Base-by-base conservation (phyloP, 2,113 vertebrate genomes). In the Triplophysa dalaica region DNA sequence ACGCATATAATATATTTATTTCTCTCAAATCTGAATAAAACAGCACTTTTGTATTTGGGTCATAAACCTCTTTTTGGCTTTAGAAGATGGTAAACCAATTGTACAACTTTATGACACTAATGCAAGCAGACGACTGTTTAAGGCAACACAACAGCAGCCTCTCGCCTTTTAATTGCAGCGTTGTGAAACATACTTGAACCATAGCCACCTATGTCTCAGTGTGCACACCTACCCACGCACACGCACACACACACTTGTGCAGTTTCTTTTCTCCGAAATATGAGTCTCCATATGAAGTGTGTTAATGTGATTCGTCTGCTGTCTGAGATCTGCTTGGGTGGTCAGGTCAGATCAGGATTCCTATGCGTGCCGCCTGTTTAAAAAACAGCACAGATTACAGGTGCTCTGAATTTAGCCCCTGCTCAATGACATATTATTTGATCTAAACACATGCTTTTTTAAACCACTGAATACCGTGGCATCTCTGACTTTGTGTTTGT, bases 291-390 rank as follows among this genome's bases (percentile, higher is more conserved):
- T 73, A 62, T 66, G 79, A 66, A 56, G n/a, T 24, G 21, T 56
- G 58, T 74, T 80, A 73, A 29, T 43, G 62, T 26, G 70, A 80
- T 75, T 66, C 19, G 45, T 58, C 50, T 60, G 21, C 81, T 73
- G 38, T n/a, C n/a, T 4, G 29, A 50, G 54, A 72, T 26, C 43
- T 84, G 75, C 22, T 56, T 69, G 73, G 63, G 65, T 82, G 80
- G 58, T 78, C 48, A 4, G 29, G 52, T 45, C 75, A 62, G 79
- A 70, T 16, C 66, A 60, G 33, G 48, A 38, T 11, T 13, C 7
- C 41, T 60, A 52, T 38, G 84, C 78, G 61, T 80, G 48, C 56
- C 45, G 52, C 38, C 64, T 68, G 26, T 77, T 83, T 77, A 80
- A 79, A 78, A 54, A 52, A 24, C 50, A 43, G 61, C 13, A 38